These are phyloP conservation scores for Onychomys arenicola DNA, from an alignment of 2,797 vertebrate species.

Conservation along the genomic window DNA sequence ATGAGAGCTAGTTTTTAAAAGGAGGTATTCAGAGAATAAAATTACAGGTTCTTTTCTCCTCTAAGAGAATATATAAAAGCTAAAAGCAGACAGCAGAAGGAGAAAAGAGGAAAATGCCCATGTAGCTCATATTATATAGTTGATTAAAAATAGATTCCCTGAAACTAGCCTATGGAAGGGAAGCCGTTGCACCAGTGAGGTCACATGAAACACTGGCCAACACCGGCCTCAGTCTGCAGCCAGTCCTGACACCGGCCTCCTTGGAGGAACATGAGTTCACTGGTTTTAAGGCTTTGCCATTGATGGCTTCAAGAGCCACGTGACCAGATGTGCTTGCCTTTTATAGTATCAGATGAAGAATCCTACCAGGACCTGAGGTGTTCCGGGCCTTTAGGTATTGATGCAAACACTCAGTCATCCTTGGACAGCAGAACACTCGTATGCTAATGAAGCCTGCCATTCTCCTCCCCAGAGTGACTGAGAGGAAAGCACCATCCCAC, in stretches of 20 bases:
- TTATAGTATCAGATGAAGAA: not conserved
- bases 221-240: not conserved
- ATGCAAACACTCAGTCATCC: not conserved
- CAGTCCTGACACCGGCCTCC: not conserved
- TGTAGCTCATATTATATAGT: not conserved
- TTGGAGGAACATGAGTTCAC: not conserved
- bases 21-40: slow-evolving; percentile 32
- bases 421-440: no score
- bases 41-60: slow-evolving; percentile 43
- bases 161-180: not conserved
- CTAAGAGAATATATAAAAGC: slow-evolving; percentile 11
- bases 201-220: not conserved
- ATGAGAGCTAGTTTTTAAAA: not conserved
- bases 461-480: not conserved
- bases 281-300: not conserved
- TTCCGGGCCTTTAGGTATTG: not conserved
- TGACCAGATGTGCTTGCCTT: not conserved
- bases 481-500: no score
- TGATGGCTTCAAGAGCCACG: not conserved
- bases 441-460: not conserved
- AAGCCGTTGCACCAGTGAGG: not conserved
- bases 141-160: slow-evolving; percentile 26
- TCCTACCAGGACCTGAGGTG: not conserved
- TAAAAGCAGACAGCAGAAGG: not conserved
- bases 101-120: not conserved